Percentiles rank a stretch among this genome's conserved stretches.
These are phyloP conservation scores for Colletes latitarsis DNA, from an alignment of 1,140 invertebrate species.

Conservation along the genomic window DNA sequence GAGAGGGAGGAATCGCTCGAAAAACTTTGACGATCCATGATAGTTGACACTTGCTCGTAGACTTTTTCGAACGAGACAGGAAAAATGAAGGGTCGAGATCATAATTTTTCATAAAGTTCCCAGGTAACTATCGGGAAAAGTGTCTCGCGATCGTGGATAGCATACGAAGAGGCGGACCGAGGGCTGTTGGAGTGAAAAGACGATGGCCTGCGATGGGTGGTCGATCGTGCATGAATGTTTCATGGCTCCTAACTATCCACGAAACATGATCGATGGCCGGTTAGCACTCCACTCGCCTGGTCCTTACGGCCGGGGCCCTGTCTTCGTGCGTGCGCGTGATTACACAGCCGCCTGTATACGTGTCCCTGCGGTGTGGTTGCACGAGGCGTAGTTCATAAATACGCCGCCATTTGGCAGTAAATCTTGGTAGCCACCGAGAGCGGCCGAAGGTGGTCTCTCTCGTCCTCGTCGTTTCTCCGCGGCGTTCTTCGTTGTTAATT, in stretches of 20 bases:
- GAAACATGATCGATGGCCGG: slow-evolving; percentile 79
- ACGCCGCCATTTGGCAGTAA: slow-evolving; percentile 78
- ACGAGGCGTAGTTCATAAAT: slow-evolving; percentile 79
- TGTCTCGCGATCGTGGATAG: too few species aligned
- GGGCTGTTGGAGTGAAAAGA: slow-evolving; percentile 45
- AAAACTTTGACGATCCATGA: too few species aligned
- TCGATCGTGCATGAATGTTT: slow-evolving; percentile 78
- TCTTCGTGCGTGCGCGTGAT: slow-evolving; percentile 26
- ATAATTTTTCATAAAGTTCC: too few species aligned
- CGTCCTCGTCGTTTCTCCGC: slow-evolving; percentile 60
- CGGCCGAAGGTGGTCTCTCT: slow-evolving; percentile 72
- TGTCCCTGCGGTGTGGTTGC: slow-evolving; percentile 64
- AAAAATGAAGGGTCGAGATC: too few species aligned
- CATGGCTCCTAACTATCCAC: slow-evolving; percentile 78
- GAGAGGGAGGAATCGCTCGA: too few species aligned
- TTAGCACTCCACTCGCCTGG: slow-evolving; percentile 72
- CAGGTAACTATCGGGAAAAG: too few species aligned
- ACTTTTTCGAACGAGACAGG: too few species aligned
- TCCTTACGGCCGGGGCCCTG: slow-evolving; percentile 59
- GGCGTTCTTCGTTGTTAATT: slow-evolving; percentile 79
- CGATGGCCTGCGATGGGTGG: slow-evolving; percentile 68
- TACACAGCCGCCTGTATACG: slow-evolving; percentile 54
- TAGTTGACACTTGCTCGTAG: too few species aligned
- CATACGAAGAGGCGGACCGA: neutral
- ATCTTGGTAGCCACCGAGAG: slow-evolving; percentile 77